Evolutionary conservation across 2,113 vertebrate species (phyloP).

Genomic region (Pituophis catenifer): DNA sequence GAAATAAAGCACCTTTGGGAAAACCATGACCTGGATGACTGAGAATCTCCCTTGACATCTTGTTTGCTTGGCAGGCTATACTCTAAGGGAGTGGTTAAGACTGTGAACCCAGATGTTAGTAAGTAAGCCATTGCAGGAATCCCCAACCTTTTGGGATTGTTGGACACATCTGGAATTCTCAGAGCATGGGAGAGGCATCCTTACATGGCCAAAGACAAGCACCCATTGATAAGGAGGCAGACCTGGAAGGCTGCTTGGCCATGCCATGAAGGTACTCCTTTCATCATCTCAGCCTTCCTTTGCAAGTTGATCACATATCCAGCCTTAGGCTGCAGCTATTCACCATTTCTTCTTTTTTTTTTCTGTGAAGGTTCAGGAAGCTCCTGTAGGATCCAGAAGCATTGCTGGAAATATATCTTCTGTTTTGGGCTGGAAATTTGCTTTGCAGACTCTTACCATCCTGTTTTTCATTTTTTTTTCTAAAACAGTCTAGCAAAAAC

Average conservation of each 20-base stretch:
- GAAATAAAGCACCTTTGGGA: not conserved
- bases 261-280: not conserved
- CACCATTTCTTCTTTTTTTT: not conserved
- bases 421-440: not conserved
- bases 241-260: not conserved
- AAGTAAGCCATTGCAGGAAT: not conserved
- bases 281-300: not conserved
- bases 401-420: not conserved
- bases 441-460: not conserved
- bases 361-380: not conserved
- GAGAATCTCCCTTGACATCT: not conserved
- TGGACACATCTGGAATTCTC: not conserved
- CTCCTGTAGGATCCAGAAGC: not conserved
- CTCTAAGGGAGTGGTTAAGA: not conserved
- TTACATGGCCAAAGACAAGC: not conserved
- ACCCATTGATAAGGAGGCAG: not conserved
- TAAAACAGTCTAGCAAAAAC: not conserved
- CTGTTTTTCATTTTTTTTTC: not conserved
- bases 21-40: not conserved
- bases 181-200: not conserved
- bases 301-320: not conserved
- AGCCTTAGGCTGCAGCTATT: not conserved
- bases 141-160: not conserved
- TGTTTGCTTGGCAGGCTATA: not conserved
- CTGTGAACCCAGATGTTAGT: not conserved